Base-by-base conservation (phyloP, 2,113 vertebrate species). In the Brachyistius frenatus region DNA sequence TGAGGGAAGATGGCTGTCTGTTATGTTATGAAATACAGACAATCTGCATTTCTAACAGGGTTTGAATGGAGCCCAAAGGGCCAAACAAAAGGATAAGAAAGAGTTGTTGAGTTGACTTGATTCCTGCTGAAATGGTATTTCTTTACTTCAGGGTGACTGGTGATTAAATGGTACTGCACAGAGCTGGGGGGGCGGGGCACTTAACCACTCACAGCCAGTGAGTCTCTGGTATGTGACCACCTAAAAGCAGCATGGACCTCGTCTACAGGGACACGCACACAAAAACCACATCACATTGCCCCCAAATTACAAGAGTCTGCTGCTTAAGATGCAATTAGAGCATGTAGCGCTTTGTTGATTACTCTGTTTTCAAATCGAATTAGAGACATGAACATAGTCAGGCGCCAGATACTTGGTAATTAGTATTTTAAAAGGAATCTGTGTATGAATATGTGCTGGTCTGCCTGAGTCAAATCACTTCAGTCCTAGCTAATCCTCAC, bases 161-260 rank as follows among this genome's bases (percentile, higher is more conserved):
- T 89, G 71, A 86, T 85, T 84, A 79, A 89, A 63, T 88, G 56
- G 81, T 85, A 65, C 86, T 62, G 52, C 67, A 73, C 76, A 71
- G 64, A 73, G 70, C 62, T 50, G 54, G 58, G 77, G 32, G 77
- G 71, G 49, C 14, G 23, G 33, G 7, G 53, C 66, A 11, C 46
- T 53, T 81, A 80, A 80, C 78, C 78, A 65, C 83, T 92, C 77
- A 88, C 81, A 87, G 78, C 63, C 81, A 77, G 47, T 84, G 80
- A 86, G 81, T 80, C 69, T 84, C 80, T 92, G 91, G 88, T 83
- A 92, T 92, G 86, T 90, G 90, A 89, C 91, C 84, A 86, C 58
- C 62, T 77, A 80, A 84, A 81, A 84, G 64, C 54, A 68, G 49
- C 46, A 54, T 66, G 52, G 23, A 54, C 39, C 50, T 46, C 36